Evolutionary conservation across 2,797 vertebrate genomes (phyloP).

Genomic region (Arrhamphus sclerolepis): DNA sequence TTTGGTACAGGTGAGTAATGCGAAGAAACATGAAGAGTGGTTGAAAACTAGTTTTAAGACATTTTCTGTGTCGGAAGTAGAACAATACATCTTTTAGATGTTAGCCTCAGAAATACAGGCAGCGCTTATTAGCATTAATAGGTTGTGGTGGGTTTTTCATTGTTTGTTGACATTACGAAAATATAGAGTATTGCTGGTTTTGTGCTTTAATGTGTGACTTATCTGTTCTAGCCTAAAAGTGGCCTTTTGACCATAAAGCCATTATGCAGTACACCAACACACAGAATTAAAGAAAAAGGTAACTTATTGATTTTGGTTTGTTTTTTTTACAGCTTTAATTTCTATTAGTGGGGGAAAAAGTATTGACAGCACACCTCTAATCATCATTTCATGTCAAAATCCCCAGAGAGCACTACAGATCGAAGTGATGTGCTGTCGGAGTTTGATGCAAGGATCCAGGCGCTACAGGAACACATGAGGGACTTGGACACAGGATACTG

Average conservation of each 20-base stretch:
- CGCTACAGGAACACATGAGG: constrained; percentile 92
- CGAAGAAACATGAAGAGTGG: too few species aligned
- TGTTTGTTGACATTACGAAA: too few species aligned
- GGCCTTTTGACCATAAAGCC: constrained; percentile 75
- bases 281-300: constrained; percentile 78
- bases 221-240: constrained; percentile 69
- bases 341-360: not conserved
- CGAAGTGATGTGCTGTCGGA: constrained; percentile 86
- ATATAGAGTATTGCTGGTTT: too few species aligned
- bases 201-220: not conserved
- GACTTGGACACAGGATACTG: constrained; percentile 85
- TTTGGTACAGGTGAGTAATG: too few species aligned
- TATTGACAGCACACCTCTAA: not conserved
- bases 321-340: not conserved
- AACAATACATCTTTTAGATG: too few species aligned
- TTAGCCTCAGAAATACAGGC: too few species aligned
- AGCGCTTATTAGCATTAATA: too few species aligned
- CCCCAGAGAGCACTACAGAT: constrained; percentile 82
- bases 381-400: not conserved
- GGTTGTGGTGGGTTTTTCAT: too few species aligned
- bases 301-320: constrained; percentile 21
- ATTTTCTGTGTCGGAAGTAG: too few species aligned
- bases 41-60: too few species aligned
- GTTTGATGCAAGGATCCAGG: constrained; percentile 90
- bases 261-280: constrained; percentile 84